phyloP scores from a whole-genome alignment of 1,140 invertebrate species.

The Battus philenor region DNA sequence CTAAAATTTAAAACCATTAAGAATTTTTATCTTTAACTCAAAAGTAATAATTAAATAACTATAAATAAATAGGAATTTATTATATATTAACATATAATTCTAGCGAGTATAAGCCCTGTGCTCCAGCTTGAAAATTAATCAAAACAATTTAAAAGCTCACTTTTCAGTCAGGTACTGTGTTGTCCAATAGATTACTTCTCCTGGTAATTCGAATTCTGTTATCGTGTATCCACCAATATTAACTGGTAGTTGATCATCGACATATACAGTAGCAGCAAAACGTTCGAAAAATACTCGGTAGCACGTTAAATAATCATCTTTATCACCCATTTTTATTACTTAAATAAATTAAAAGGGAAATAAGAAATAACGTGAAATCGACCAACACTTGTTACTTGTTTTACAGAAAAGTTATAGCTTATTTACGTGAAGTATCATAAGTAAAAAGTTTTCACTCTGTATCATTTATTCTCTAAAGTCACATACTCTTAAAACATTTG shows the following conservation, averaged over 20 bases:
- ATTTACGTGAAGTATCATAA: constrained; percentile 1
- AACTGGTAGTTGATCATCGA: constrained; percentile 84
- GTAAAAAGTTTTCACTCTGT: constrained; percentile 27
- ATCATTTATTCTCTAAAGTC: constrained; percentile 25
- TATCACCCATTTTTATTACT: constrained; percentile 57
- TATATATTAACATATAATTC: too few species aligned
- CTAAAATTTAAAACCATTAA: too few species aligned
- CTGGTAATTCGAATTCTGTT: constrained; percentile 81
- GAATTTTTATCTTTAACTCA: too few species aligned
- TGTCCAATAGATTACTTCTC: constrained; percentile 86
- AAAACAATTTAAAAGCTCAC: constrained; percentile 76
- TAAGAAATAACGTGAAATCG: constrained; percentile 35
- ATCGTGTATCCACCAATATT: constrained; percentile 82
- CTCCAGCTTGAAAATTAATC: too few species aligned
- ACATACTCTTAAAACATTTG: constrained; percentile 25
- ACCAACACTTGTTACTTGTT: constrained; percentile 43
- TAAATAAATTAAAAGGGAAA: constrained; percentile 26
- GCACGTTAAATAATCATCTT: constrained; percentile 81
- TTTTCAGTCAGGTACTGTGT: constrained; percentile 86
- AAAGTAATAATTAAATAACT: too few species aligned
- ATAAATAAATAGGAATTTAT: too few species aligned
- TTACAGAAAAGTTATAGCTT: constrained; percentile 12
- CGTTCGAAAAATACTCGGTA: constrained; percentile 83
- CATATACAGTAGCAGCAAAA: constrained; percentile 80
- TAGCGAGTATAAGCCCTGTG: too few species aligned